Evolutionary conservation across 2,113 vertebrate genomes (phyloP).

Genomic region (Hepsetus odoe): DNA sequence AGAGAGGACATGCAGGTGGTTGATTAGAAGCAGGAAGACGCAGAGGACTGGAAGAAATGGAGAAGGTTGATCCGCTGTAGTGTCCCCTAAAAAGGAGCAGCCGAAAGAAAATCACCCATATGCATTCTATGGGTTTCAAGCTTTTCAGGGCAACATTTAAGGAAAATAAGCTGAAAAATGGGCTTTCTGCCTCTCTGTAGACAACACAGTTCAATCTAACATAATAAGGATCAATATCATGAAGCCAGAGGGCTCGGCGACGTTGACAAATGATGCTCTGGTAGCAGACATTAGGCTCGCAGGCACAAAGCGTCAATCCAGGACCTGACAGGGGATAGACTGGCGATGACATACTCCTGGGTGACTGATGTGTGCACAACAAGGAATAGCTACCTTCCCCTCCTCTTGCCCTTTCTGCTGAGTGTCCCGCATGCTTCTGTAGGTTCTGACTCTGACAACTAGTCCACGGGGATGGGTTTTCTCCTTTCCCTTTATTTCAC

Average conservation of each 20-base stretch:
- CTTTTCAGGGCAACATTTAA: neutral
- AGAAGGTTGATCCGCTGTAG: too few species aligned
- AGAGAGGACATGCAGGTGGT: too few species aligned
- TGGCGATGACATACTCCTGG: slow-evolving; percentile 11
- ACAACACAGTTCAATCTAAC: neutral
- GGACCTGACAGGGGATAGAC: slow-evolving; percentile 6
- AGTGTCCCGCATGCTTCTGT: neutral
- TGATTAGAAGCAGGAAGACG: too few species aligned
- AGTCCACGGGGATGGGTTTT: neutral
- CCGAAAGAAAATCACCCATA: neutral
- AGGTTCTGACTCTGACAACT: neutral
- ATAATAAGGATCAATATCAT: slow-evolving; percentile 33
- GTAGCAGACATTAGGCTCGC: slow-evolving; percentile 6
- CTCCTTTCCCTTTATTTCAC: neutral
- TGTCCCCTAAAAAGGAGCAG: too few species aligned
- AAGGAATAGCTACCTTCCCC: slow-evolving; percentile 12
- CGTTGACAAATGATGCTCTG: slow-evolving; percentile 23
- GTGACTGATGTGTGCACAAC: slow-evolving; percentile 30
- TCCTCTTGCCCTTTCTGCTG: neutral
- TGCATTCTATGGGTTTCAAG: neutral
- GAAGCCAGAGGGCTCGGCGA: neutral
- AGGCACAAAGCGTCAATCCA: neutral
- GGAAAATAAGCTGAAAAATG: neutral
- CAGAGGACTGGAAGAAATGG: too few species aligned
- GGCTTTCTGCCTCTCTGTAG: neutral